Conservation (phyloP, 37 sponge, comb jelly and placozoan genomes). For the Bolinopsis microptera region DNA sequence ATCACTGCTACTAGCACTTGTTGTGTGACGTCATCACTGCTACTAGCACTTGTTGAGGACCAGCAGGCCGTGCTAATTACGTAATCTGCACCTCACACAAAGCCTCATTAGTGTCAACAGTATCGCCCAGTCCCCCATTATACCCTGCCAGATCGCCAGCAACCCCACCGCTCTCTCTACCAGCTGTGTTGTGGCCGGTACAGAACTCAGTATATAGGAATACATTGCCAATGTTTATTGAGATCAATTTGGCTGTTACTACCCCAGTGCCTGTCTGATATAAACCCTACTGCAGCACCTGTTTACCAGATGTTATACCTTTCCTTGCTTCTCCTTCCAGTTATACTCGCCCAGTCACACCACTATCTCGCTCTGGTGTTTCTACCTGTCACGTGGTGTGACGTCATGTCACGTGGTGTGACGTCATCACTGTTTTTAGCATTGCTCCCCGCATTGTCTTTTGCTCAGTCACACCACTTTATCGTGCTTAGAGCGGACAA, state of each 20-base stretch:
- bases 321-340: background rate
- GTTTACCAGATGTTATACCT: background rate
- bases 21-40: no score
- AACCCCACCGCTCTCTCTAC: background rate
- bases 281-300: background rate
- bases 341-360: background rate
- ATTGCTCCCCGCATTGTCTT: background rate
- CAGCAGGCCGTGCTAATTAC: background rate
- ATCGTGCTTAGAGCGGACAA: constrained; percentile 1
- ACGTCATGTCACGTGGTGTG: background rate
- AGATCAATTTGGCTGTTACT: background rate
- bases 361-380: no score
- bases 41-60: background rate
- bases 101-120: background rate
- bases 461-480: background rate
- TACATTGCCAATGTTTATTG: background rate
- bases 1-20: no score
- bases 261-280: background rate
- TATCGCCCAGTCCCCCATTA: background rate
- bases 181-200: background rate
- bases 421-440: background rate
- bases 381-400: no score
- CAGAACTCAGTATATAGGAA: background rate
- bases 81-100: background rate
- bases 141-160: background rate